A percentile compares a stretch with the other conserved stretches of the same genome.
phyloP scores from a whole-genome alignment of 2,113 vertebrate species.

The Elaphurus davidianus region DNA sequence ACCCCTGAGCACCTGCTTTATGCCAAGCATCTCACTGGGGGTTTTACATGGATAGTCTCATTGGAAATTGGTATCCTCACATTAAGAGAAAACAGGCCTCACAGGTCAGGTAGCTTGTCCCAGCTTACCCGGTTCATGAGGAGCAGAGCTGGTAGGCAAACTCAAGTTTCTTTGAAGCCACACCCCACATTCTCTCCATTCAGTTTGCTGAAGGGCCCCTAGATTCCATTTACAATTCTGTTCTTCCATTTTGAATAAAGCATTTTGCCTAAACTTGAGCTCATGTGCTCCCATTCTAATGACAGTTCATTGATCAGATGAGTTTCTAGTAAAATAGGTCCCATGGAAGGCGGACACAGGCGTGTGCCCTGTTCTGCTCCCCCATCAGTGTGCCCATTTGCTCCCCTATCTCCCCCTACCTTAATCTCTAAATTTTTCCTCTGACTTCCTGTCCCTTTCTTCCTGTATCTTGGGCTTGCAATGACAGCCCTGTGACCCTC shows the following conservation, averaged over 20 bases:
- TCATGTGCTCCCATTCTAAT: not conserved
- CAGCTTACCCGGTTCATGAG: not conserved
- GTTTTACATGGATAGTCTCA: not conserved
- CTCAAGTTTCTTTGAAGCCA: not conserved
- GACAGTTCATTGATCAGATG: not conserved
- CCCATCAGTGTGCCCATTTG: not conserved
- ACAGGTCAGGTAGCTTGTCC: not conserved
- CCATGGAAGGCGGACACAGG: not conserved
- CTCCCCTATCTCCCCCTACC: not conserved
- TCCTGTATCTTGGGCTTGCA: not conserved
- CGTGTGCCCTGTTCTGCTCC: not conserved
- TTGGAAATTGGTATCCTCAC: not conserved
- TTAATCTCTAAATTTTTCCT: not conserved
- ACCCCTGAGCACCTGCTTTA: not conserved
- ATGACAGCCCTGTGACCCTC: slow-evolving; percentile 13
- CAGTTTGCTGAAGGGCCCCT: not conserved
- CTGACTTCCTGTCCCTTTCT: not conserved
- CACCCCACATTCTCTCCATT: not conserved
- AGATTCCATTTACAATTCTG: not conserved
- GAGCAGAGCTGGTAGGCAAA: not conserved
- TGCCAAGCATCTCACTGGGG: not conserved
- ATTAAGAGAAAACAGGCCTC: not conserved
- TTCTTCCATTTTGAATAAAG: not conserved
- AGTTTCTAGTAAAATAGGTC: not conserved
- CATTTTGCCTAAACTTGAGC: not conserved